Percentiles rank a stretch among this genome's conserved stretches.
phyloP scores from a whole-genome alignment of 2,797 vertebrate genomes.

The Oreochromis mossambicus region DNA sequence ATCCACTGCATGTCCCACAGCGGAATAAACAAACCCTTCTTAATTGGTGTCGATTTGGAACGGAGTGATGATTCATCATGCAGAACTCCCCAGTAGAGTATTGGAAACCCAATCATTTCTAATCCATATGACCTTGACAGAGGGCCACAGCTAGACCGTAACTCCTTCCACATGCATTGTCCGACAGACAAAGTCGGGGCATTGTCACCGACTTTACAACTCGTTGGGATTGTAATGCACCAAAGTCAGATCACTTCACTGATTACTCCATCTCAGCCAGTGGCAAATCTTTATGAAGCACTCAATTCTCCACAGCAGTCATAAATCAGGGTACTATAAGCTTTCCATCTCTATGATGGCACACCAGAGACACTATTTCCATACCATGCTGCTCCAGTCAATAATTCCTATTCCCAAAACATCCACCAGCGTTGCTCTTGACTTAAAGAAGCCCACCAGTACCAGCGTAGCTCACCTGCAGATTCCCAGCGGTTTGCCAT shows the following conservation, averaged over 20 bases:
- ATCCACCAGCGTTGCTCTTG: conserved; percentile 12
- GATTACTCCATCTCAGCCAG: conserved; percentile 68
- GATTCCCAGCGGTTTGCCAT: conserved; percentile 9
- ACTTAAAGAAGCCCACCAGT: conserved; percentile 30
- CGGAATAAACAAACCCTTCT: conserved; percentile 70
- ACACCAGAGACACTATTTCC: conserved; percentile 65
- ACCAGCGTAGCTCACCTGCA: conserved; percentile 26
- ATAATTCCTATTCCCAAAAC: conserved; percentile 57
- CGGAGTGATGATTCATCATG: conserved; percentile 76
- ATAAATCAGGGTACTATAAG: conserved; percentile 70
- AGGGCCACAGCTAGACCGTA: conserved; percentile 47
- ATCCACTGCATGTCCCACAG: conserved; percentile 60
- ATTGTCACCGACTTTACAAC: conserved; percentile 59
- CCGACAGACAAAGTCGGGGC: conserved; percentile 52
- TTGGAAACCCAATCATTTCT: conserved; percentile 76
- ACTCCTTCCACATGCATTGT: conserved; percentile 41
- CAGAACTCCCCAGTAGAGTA: conserved; percentile 68
- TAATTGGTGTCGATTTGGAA: conserved; percentile 77
- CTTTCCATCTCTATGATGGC: conserved; percentile 54
- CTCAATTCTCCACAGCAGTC: conserved; percentile 63
- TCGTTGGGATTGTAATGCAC: conserved; percentile 52
- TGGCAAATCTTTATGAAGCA: conserved; percentile 72
- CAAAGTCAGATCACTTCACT: conserved; percentile 72
- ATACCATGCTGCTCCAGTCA: conserved; percentile 50
- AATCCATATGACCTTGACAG: conserved; percentile 78